Conservation (phyloP, 2,888 invertebrate genomes). For the Caenorhabditis sp. region DNA sequence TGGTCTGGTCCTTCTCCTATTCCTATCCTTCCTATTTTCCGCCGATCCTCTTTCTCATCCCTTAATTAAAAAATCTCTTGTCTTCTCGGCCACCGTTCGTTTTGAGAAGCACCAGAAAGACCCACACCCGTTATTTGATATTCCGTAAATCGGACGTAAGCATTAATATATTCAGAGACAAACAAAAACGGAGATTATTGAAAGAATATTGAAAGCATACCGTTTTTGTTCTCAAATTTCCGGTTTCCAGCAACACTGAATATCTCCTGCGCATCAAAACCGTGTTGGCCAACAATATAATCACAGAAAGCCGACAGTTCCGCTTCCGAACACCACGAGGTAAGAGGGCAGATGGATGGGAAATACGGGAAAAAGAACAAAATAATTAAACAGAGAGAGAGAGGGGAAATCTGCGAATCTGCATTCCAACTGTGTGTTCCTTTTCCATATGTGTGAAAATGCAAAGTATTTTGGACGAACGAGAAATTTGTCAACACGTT, state of each 20-base stretch:
- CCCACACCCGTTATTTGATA: constrained; percentile 33
- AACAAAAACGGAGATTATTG: constrained; percentile 6
- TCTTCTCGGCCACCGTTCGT: not conserved
- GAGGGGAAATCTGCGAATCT: constrained; percentile 43
- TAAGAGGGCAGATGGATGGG: constrained; percentile 16
- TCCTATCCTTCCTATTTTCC: not conserved
- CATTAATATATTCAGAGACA: too few relatives aligned
- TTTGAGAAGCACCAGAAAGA: too few relatives aligned
- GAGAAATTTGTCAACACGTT: constrained; percentile 45
- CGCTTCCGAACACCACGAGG: constrained; percentile 73
- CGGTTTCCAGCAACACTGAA: constrained; percentile 79
- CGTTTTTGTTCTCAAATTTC: not conserved
- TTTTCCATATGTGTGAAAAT: constrained; percentile 33
- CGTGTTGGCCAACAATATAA: constrained; percentile 70
- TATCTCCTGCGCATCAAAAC: constrained; percentile 80
- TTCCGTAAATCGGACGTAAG: constrained; percentile 17
- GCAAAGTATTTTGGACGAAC: constrained; percentile 49
- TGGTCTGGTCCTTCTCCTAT: not conserved
- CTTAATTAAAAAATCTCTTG: constrained; percentile 41
- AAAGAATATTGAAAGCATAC: too few relatives aligned
- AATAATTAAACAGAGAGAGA: constrained; percentile 24
- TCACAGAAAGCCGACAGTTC: constrained; percentile 80
- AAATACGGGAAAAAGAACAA: not conserved
- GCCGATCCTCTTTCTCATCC: constrained; percentile 21
- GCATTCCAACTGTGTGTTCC: constrained; percentile 31